Evolutionary conservation across 2,888 invertebrate genomes (phyloP).

Genomic region (Torymus aiolomorphi): DNA sequence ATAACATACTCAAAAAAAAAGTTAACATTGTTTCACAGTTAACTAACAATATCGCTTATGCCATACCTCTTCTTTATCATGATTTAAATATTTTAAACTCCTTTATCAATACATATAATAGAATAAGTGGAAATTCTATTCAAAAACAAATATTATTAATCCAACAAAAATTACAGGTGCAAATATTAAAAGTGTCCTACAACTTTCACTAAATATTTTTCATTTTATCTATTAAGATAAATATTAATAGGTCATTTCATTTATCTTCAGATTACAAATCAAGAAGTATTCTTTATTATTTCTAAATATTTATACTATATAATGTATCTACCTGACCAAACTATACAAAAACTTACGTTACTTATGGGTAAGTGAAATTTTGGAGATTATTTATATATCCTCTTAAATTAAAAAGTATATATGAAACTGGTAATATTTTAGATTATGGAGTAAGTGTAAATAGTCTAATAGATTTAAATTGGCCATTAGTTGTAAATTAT

Average conservation of each 20-base stretch:
- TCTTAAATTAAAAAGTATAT: background rate
- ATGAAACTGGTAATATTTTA: background rate
- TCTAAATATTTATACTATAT: conserved; percentile 28
- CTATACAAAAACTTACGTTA: conserved; percentile 29
- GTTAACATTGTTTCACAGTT: conserved; percentile 10
- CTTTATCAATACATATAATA: conserved; percentile 5
- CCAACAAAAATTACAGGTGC: conserved; percentile 24
- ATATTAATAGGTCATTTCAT: background rate
- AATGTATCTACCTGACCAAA: background rate
- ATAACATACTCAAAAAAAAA: conserved; percentile 9
- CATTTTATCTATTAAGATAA: background rate
- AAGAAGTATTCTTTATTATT: conserved; percentile 10
- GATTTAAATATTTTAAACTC: background rate
- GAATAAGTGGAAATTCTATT: background rate
- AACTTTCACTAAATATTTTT: background rate
- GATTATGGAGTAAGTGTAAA: conserved; percentile 24
- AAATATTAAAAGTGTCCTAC: background rate
- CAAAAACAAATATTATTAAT: background rate
- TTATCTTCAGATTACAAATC: conserved; percentile 9
- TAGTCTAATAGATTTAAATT: background rate
- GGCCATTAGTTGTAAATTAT: conserved; percentile 1
- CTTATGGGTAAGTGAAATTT: conserved; percentile 25
- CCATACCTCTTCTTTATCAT: conserved; percentile 26
- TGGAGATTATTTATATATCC: background rate
- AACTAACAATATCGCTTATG: conserved; percentile 1